phyloP scores from a whole-genome alignment of 2,888 invertebrate genomes.

The Tricholauxania praeusta region DNA sequence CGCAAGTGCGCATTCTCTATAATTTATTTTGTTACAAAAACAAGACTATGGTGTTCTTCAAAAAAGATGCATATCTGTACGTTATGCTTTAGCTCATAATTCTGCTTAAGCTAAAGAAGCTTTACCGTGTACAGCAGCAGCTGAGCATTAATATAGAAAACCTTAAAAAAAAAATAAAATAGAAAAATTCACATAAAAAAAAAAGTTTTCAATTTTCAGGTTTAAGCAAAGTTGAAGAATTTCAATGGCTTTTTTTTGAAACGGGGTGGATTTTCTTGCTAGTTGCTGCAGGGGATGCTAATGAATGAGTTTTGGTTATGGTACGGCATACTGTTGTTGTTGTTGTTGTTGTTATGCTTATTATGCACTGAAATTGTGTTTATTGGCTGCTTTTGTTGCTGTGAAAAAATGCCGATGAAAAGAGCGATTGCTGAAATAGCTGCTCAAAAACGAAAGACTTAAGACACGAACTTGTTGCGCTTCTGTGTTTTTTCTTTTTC shows the following conservation, averaged over 20 bases:
- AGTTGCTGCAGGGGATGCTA: conserved; percentile 48
- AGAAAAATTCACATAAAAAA: conserved; percentile 16
- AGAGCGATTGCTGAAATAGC: background rate
- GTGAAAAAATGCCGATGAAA: conserved; percentile 3
- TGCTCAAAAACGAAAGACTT: background rate
- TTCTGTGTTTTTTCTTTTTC: background rate
- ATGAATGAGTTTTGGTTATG: conserved; percentile 46
- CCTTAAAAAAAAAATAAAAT: background rate
- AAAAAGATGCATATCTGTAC: conserved; percentile 23
- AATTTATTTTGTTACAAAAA: conserved; percentile 23
- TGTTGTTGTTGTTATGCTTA: conserved; percentile 18
- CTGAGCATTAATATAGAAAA: conserved; percentile 29
- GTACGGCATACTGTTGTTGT: background rate
- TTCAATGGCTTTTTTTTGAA: conserved; percentile 9
- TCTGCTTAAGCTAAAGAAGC: conserved; percentile 44
- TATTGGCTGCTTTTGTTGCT: conserved; percentile 25
- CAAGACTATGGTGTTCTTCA: conserved; percentile 15
- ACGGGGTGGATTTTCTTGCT: background rate
- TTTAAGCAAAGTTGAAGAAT: conserved; percentile 41
- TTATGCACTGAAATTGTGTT: conserved; percentile 6
- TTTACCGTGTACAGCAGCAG: conserved; percentile 21
- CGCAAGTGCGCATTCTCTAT: background rate
- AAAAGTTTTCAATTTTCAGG: conserved; percentile 42
- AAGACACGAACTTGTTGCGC: background rate
- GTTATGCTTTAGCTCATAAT: conserved; percentile 49